Evolutionary conservation across 2,797 vertebrate genomes (phyloP).

Genomic region (Girardinus metallicus): DNA sequence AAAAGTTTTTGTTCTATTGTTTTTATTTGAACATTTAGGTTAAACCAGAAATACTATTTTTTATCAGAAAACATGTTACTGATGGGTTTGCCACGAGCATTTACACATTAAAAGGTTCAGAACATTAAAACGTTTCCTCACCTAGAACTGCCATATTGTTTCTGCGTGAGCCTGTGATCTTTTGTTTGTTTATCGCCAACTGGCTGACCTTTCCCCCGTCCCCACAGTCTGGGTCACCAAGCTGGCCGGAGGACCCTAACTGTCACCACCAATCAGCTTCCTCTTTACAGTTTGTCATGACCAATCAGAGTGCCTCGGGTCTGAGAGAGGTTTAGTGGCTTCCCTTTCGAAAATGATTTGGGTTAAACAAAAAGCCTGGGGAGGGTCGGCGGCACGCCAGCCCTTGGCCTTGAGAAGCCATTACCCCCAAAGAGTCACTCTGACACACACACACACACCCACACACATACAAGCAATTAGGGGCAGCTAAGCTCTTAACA

Average conservation of each 20-base stretch:
- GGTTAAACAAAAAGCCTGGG: conserved; percentile 59
- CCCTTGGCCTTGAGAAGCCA: conserved; percentile 47
- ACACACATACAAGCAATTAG: conserved; percentile 16
- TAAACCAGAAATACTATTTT: not conserved
- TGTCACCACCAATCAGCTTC: conserved; percentile 69
- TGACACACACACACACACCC: conserved; percentile 20
- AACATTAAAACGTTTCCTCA: not conserved
- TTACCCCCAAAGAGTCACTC: conserved; percentile 37
- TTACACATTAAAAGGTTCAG: not conserved
- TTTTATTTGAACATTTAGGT: not conserved
- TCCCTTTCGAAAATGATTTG: conserved; percentile 55
- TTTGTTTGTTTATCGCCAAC: conserved; percentile 38
- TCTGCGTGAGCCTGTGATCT: conserved; percentile 1
- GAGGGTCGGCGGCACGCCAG: conserved; percentile 53
- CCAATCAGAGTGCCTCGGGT: conserved; percentile 51
- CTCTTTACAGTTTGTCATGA: conserved; percentile 58
- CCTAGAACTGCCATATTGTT: conserved; percentile 18
- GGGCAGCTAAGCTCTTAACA: conserved; percentile 44
- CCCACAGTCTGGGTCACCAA: conserved; percentile 60
- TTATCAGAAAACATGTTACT: not conserved
- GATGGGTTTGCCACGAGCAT: not conserved
- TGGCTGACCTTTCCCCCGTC: conserved; percentile 17
- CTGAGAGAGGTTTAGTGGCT: conserved; percentile 49
- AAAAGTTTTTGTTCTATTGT: not conserved
- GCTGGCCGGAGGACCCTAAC: conserved; percentile 41